phyloP scores from a whole-genome alignment of 1,140 invertebrate genomes.

The Odontomachus brunneus region DNA sequence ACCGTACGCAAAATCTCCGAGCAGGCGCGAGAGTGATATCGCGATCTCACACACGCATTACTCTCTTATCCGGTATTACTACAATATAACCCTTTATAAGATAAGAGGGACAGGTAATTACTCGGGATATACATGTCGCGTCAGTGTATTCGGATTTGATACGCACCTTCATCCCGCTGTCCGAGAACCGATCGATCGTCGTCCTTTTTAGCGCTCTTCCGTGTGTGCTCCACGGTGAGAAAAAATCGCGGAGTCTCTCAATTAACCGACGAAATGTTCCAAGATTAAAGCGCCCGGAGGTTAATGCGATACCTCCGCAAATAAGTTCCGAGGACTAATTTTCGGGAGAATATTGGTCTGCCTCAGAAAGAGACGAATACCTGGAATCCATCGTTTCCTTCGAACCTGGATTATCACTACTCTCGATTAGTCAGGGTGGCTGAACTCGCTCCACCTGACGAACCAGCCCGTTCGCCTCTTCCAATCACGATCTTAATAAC shows the following conservation, averaged over 20 bases:
- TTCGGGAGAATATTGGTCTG: constrained; percentile 56
- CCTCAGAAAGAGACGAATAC: constrained; percentile 61
- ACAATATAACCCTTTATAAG: constrained; percentile 20
- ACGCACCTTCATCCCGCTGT: constrained; percentile 26
- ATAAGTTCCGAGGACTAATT: constrained; percentile 63
- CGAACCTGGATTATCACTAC: constrained; percentile 69
- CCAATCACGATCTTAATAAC: constrained; percentile 75
- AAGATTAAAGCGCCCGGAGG: constrained; percentile 37
- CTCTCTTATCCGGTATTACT: constrained; percentile 7
- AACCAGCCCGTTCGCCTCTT: constrained; percentile 59
- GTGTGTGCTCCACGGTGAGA: constrained; percentile 52
- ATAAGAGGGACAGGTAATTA: constrained; percentile 52
- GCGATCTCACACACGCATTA: constrained; percentile 9
- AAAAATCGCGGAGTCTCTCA: constrained; percentile 56
- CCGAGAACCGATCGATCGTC: constrained; percentile 20
- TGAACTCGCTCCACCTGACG: constrained; percentile 63
- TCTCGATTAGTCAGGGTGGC: constrained; percentile 69
- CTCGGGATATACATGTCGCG: constrained; percentile 33
- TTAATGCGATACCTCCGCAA: constrained; percentile 50
- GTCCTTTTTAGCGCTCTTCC: constrained; percentile 47
- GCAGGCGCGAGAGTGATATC: not conserved
- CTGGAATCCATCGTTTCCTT: constrained; percentile 65
- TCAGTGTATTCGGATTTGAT: constrained; percentile 44
- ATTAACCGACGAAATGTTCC: constrained; percentile 57
- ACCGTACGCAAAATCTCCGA: not conserved